Base-by-base conservation (phyloP, 1,140 invertebrate species). In the Drosophila pruinosa region DNA sequence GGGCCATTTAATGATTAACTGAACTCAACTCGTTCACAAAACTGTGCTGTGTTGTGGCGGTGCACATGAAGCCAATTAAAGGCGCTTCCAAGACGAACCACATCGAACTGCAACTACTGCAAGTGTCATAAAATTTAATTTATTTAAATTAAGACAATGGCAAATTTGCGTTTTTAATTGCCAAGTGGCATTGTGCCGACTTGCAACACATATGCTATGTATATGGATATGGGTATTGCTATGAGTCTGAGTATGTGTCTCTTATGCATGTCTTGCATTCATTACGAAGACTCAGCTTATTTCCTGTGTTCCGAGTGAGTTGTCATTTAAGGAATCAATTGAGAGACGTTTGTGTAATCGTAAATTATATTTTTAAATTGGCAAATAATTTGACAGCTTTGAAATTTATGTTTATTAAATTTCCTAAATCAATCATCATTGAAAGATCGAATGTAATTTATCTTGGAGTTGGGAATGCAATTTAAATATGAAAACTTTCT, bases 161-260 rank as follows among this genome's bases (percentile, higher is more conserved):
- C 79, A 78, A 86, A 86, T 88, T 88, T 88, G 83, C 83, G 71
- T 89, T 89, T 88, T 88, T 89, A 88, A 88, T 88, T 88, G 83
- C 64, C 68, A 64, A 68, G 75, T 70, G 43, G 47, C 58, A 61
- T 36, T 61, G 39, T 36, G 38, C 19, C 61, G 31, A 26, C 39
- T 45, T 48, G 31, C 38, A 22, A 19, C 22, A 41, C 22, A 3
- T 7, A 17, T 28, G 26, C 5, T 22, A 7, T 26, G 24, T 8
- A 17, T 5, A 26, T 31, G 39, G 43, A 39, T 34, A 22, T 14
- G 26, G 45, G n/a, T 31, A 10, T 43, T 15, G 24, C 4, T 63
- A 17, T 28, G 22, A 41, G 7, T 54, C 5, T 14, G 17, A 54
- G 2, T 21, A 43, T 28, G 19, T 43, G 7, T 43, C 17, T 10